phyloP scores from a whole-genome alignment of 2,797 vertebrate genomes.

The Notolepis coatsorum region DNA sequence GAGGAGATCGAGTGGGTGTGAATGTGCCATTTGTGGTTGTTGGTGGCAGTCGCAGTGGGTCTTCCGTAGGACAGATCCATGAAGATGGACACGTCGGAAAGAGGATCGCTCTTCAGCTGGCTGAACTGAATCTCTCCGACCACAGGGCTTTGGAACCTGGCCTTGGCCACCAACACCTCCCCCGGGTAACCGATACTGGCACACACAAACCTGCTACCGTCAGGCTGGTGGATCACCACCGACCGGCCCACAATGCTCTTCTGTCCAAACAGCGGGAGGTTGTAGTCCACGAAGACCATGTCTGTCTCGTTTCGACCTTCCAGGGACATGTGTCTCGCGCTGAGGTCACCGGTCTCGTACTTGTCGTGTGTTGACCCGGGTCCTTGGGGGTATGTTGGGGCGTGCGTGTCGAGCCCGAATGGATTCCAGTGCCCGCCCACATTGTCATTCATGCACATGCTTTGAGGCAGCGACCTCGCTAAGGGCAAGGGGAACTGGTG shows the following conservation, averaged over 20 bases:
- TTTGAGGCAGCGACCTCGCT: constrained; percentile 38
- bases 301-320: constrained; percentile 8
- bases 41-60: constrained; percentile 50
- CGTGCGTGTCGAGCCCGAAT: constrained; percentile 55
- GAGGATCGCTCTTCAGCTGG: constrained; percentile 72
- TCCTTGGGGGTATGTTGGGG: constrained; percentile 62
- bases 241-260: constrained; percentile 87
- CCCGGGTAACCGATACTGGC: constrained; percentile 77
- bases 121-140: constrained; percentile 80
- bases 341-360: constrained; percentile 84
- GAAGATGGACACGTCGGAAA: constrained; percentile 83
- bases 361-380: constrained; percentile 77
- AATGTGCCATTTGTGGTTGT: constrained; percentile 83
- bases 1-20: constrained; percentile 80
- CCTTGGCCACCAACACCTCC: constrained; percentile 69
- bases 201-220: constrained; percentile 70
- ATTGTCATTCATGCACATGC: constrained; percentile 76
- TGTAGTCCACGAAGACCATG: constrained; percentile 72
- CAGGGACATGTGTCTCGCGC: constrained; percentile 76
- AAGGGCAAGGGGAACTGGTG: constrained; percentile 81
- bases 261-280: constrained; percentile 82
- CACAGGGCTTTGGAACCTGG: constrained; percentile 73
- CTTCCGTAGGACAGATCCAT: constrained; percentile 75
- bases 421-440: constrained; percentile 85
- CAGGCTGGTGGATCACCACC: constrained; percentile 73